Base-by-base conservation (phyloP, 2,888 invertebrate genomes). In the Drosophila pseudotalamancana region DNA sequence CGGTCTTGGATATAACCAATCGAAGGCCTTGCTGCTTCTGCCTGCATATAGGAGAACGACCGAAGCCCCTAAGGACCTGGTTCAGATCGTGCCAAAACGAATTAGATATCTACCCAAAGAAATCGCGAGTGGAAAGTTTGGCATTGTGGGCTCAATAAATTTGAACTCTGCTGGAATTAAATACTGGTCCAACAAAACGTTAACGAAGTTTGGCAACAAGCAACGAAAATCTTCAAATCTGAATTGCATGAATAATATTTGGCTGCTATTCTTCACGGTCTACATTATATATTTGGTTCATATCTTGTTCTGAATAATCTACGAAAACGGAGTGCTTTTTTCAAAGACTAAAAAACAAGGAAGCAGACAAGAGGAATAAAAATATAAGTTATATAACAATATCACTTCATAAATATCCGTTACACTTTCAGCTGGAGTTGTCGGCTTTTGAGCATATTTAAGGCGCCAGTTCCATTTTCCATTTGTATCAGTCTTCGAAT, bases 241-340 rank as follows among this genome's bases (percentile, higher is more conserved):
- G 12, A 9, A 6, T 8, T 54, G 9, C 64, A 29, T 16, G 3
- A 37, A 14, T 6, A 37, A 14, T 6, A 12, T 49, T 29, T 14
- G 37, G 9, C 27, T 37, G 29, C 0, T 66, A 0, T 76, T 80
- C 11, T 72, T 72, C 31, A 23, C 60, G 0, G 14, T 69, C 0
- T 80, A 80, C 14, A 55, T 77, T 1, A 40, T 23, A 31, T 79
- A 62, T 42, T 61, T 76, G 8, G 6, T 46, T 18, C 48, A 50
- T 32, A 6, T 59, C 4, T 39, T 69, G 3, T 53, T 72, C 12
- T 79, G 18, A 35, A 8, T 34, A 14, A 14, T 1, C 12, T 0
- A 6, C 9, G 21, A 11, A 8, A 27, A n/a, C 1, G 12, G 29
- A n/a, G 18, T 11, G n/a, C n/a, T n/a, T n/a, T n/a, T n/a, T n/a